These are phyloP conservation scores for Calephelis nemesis DNA, from an alignment of 1,140 invertebrate genomes.

Conservation along the genomic window DNA sequence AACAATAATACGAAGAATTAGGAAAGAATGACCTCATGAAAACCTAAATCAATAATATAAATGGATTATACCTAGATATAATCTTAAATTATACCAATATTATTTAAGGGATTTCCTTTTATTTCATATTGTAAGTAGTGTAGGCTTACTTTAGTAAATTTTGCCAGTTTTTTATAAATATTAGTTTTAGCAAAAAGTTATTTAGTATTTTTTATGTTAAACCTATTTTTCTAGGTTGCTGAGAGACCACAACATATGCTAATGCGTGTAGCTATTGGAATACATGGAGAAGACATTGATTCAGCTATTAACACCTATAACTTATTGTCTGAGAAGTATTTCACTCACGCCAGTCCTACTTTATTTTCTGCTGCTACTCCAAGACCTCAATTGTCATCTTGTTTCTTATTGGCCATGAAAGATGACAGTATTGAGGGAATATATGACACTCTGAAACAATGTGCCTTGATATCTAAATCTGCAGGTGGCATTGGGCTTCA, in stretches of 20 bases:
- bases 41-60: no score
- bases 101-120: no score
- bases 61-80: no score
- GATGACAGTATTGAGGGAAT: conserved; percentile 99
- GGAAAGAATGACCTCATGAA: no score
- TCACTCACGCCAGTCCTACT: conserved; percentile 98
- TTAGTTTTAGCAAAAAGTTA: not conserved
- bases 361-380: conserved; percentile 97
- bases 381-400: conserved; percentile 96
- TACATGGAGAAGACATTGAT: conserved; percentile 97
- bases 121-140: no score
- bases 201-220: conserved; percentile 11
- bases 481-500: conserved; percentile 98
- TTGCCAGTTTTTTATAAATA: no score
- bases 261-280: conserved; percentile 98
- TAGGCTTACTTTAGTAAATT: no score
- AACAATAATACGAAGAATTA: no score
- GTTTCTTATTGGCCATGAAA: conserved; percentile 96
- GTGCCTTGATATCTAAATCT: conserved; percentile 97
- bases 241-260: conserved; percentile 99
- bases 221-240: conserved; percentile 81
- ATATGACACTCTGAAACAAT: conserved; percentile 95
- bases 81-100: no score
- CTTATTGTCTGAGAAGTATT: conserved; percentile 96
- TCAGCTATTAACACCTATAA: conserved; percentile 98